Base-by-base conservation (phyloP, 1,140 invertebrate species). In the Maconellicoccus hirsutus region DNA sequence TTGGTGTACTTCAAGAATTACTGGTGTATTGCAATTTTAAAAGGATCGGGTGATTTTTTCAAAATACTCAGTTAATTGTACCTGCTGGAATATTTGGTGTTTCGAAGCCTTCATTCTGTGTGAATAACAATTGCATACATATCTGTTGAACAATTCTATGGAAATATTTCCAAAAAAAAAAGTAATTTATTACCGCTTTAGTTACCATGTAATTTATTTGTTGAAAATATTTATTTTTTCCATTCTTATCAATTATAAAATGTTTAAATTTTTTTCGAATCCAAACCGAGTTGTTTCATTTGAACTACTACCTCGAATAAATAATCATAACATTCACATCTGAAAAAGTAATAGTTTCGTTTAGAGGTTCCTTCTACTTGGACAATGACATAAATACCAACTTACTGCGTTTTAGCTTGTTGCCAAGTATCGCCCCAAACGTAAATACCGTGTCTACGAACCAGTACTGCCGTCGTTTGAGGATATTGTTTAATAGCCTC, bases 371-470 rank as follows among this genome's bases (percentile, higher is more conserved):
- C 8, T 12, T 38, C 8, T n/a, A 63, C 6, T 8, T 63, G 59
- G n/a, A 7, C n/a, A n/a, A 63, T 25, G 6, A 69, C 23, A 12
- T 26, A 2, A 21, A 69, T 29, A 8, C 6, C 27, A 4, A 33
- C 69, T 29, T 21, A 70, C 96, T 98, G 97, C 59, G 94, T 93
- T 83, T 99, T 99, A 0, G 96, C 90, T 78, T 94, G 87, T 78
- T 98, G 86, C 97, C 96, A 98, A 16, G 86, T 89, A 72, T 93
- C 86, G 0, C 96, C 96, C 96, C 96, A 99, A 1, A 98, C 94
- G 79, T 98, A 98, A 42, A 98, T 86, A 0, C 96, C 96, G 81
- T 99, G 97, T 74, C 95, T 84, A 63, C 96, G 83, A 0, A 99
- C 96, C 23, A 98, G 81, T 63, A 98, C 86, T 0, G 96, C 97